Evolutionary conservation across 2,888 invertebrate species (phyloP).

Genomic region (Lycia hirtaria): DNA sequence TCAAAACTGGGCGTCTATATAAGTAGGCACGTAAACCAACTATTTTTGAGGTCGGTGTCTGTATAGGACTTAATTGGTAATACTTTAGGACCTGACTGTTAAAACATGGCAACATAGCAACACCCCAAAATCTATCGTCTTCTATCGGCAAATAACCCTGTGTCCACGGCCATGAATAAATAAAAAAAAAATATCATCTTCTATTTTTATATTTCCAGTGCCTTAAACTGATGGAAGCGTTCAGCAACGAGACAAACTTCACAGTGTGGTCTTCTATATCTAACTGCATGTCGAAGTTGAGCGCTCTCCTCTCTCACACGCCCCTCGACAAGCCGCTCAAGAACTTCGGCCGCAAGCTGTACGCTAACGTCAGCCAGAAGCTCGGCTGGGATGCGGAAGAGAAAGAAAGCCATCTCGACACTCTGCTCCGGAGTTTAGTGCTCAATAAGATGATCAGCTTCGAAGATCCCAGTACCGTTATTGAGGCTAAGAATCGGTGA

Average conservation of each 20-base stretch:
- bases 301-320: conserved; percentile 91
- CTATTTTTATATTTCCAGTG: conserved; percentile 58
- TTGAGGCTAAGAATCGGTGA: conserved; percentile 90
- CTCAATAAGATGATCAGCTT: conserved; percentile 93
- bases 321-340: conserved; percentile 90
- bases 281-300: conserved; percentile 91
- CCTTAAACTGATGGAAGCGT: conserved; percentile 93
- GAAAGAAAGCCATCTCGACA: conserved; percentile 94
- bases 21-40: no score
- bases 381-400: conserved; percentile 94
- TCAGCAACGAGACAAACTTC: conserved; percentile 94
- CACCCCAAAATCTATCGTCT: no score
- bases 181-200: neutral
- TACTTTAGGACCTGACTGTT: no score
- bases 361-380: conserved; percentile 88
- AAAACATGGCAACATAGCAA: no score
- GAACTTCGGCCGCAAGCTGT: conserved; percentile 90
- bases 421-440: conserved; percentile 93
- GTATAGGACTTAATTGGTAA: no score
- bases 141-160: no score
- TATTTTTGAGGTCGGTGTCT: no score
- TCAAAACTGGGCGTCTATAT: no score
- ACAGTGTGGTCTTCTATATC: conserved; percentile 96
- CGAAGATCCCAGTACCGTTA: conserved; percentile 91
- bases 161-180: neutral